Conservation (phyloP, 2,113 vertebrate species). For the Mus pahari region DNA sequence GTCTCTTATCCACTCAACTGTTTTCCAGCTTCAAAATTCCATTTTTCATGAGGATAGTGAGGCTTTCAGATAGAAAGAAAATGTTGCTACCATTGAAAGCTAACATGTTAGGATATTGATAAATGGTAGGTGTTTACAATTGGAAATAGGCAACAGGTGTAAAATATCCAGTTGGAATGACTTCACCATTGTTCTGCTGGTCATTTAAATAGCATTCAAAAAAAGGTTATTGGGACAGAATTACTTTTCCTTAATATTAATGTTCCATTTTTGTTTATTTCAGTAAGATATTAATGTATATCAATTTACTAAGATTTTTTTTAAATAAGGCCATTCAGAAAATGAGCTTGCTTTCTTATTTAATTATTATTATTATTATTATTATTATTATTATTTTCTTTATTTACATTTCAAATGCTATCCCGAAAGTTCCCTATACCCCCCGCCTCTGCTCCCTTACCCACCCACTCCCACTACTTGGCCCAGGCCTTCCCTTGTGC, state of each 20-base stretch:
- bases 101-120: not conserved
- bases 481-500: too few species aligned
- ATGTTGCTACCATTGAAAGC: not conserved
- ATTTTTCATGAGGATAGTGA: not conserved
- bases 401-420: too few species aligned
- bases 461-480: too few species aligned
- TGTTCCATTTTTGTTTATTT: conserved; percentile 51
- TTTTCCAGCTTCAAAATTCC: not conserved
- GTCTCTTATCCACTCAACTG: not conserved
- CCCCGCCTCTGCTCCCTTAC: too few species aligned
- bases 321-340: conserved; percentile 19
- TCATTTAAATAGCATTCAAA: not conserved
- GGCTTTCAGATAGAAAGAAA: not conserved
- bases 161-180: not conserved
- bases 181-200: not conserved
- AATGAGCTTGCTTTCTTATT: conserved; percentile 23
- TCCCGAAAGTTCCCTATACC: too few species aligned
- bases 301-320: not conserved
- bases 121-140: not conserved
- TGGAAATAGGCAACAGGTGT: not conserved
- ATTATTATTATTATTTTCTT: too few species aligned
- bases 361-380: too few species aligned
- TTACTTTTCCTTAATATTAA: conserved; percentile 47
- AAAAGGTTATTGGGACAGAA: not conserved
- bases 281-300: not conserved